Evolutionary conservation across 2,888 invertebrate genomes (phyloP), one percentile per base, ranked within the genome.

Genomic region (Leptopilina drosophilae): DNA sequence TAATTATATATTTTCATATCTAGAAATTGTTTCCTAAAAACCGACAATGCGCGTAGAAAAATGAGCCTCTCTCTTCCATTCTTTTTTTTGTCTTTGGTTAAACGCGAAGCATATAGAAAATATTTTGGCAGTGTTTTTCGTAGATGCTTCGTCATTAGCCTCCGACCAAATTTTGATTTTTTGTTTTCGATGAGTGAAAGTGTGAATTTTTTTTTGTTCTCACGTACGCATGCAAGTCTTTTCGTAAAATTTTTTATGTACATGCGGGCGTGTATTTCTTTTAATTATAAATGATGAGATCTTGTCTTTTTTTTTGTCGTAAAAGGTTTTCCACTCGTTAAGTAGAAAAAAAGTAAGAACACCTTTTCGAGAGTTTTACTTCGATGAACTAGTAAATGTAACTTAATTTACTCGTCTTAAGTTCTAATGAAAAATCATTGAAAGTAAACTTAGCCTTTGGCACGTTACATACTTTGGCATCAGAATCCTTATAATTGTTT

Each of bases 1-100:
- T 69, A 69, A 69, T 69, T 53, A 69, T 69, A 69, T 49, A 49
- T 69, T 49, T 69, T 69, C 69, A 20, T 73, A 73, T 73, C 73
- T 73, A 73, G 20, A 49, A 73, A 73, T 73, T 73, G 73, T 56
- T 73, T 73, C 56, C 73, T 73, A 73, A 73, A 87, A 90, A 33
- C 33, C 89, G 89, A 91, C 87, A 89, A 91, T 89, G 91, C 88
- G 88, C 89, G 91, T 91, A 91, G 91, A 91, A 91, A 91, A 91
- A 90, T 91, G 91, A 91, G 90, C 89, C 88, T 89, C 87, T 89
- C 86, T 87, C 88, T 88, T 46, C 7, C 7, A 33, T 46, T 46
- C 9, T 46, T 46, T 46, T 46, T 46, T 46, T 4, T 49, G 49
- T 90, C 89, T 88, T 89, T 86, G 90, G 89, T 89, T 90, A 90